These are phyloP conservation scores for Netelia melanura DNA, from an alignment of 2,888 invertebrate species.

Conservation along the genomic window DNA sequence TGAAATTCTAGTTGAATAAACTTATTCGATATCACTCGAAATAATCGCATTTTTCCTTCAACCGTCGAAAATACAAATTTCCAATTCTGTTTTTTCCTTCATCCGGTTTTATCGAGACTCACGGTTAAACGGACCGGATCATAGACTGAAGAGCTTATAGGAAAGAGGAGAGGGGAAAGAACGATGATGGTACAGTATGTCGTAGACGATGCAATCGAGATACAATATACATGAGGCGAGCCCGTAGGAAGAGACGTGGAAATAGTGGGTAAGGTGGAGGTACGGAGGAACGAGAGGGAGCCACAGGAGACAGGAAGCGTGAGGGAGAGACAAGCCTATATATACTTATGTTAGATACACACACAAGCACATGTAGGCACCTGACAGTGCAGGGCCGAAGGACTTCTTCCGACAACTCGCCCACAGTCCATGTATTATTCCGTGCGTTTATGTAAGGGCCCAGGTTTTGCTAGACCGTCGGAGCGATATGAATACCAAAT, in stretches of 20 bases:
- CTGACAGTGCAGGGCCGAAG: constrained; percentile 1
- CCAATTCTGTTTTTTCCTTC: background rate
- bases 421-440: constrained; percentile 71
- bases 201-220: constrained; percentile 29
- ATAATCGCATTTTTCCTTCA: background rate
- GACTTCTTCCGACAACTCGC: constrained; percentile 42
- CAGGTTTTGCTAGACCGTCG: constrained; percentile 72
- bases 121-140: background rate
- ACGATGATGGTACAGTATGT: background rate
- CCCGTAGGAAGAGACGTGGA: background rate
- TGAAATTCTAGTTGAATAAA: too few species aligned
- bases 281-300: constrained; percentile 1
- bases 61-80: background rate
- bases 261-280: background rate
- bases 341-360: background rate
- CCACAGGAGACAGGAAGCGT: too few species aligned
- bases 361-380: background rate
- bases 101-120: background rate
- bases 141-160: background rate
- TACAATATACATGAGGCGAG: constrained; percentile 44
- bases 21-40: too few species aligned
- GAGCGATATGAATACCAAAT: constrained; percentile 79
- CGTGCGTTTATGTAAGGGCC: constrained; percentile 73
- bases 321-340: background rate
- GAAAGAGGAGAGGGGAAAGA: background rate